These are phyloP conservation scores for Hexactinellida sp. DNA, from an alignment of 37 sponge, comb jelly and placozoan genomes.

Conservation along the genomic window DNA sequence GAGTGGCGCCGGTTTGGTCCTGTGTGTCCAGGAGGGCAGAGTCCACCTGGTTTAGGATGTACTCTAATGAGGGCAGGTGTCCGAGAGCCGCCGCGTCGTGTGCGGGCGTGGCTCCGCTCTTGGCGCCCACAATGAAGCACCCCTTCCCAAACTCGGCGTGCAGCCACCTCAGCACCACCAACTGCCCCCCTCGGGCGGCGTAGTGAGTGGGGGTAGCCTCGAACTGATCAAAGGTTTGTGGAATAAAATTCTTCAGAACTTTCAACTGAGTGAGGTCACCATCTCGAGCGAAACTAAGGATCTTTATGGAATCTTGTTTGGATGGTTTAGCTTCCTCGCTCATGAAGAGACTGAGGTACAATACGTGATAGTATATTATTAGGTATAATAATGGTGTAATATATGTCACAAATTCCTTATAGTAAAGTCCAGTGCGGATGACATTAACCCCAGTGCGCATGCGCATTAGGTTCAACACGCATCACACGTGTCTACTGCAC, in stretches of 20 bases:
- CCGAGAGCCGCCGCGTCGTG: conserved; percentile 92
- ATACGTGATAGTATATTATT: too few relatives aligned
- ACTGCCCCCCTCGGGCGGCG: conserved; percentile 68
- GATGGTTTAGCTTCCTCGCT: neutral
- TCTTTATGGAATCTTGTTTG: neutral
- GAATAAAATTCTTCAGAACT: neutral
- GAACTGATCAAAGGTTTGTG: conserved; percentile 41
- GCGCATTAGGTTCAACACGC: too few relatives aligned
- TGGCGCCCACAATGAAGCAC: conserved; percentile 33
- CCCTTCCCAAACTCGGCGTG: conserved; percentile 39
- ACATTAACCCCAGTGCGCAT: too few relatives aligned
- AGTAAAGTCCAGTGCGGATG: too few relatives aligned
- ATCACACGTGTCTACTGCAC: too few relatives aligned
- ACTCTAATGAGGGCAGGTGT: conserved; percentile 55
- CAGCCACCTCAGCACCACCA: conserved; percentile 51
- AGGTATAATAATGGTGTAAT: too few relatives aligned
- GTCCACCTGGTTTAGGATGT: conserved; percentile 47
- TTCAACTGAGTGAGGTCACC: neutral
- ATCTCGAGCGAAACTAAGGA: neutral
- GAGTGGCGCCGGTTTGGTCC: conserved; percentile 57
- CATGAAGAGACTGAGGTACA: too few relatives aligned
- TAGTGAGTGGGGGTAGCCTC: conserved; percentile 75
- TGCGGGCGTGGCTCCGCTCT: conserved; percentile 71
- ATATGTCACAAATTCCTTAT: too few relatives aligned
- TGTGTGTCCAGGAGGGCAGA: conserved; percentile 39